Base-by-base conservation (phyloP, 2,888 invertebrate genomes). In the Dascillus cervinus region DNA sequence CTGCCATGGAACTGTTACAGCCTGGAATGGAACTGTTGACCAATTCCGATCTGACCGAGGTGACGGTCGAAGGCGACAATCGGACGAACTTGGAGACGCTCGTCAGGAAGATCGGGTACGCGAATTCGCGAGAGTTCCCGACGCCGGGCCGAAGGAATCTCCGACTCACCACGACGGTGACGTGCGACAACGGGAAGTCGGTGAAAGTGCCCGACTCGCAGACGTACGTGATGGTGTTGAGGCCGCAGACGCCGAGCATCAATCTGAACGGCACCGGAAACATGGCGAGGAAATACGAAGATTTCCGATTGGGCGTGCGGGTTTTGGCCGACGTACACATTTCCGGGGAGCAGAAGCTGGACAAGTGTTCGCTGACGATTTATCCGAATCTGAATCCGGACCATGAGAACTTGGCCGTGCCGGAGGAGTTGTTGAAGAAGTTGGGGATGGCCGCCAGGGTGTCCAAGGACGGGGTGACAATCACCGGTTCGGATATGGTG, bases 321-420 rank as follows among this genome's bases (percentile, higher is more conserved):
- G 86, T 96, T 27, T 83, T 96, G 67, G 84, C 89, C 2, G 89
- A 90, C 54, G 76, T 94, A 9, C 72, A 75, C 30, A 85, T 96
- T 28, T 71, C 73, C 3, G 79, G 71, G 73, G 71, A 73, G 30
- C 79, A 83, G 59, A 80, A 83, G 60, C 65, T 96, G 50, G 95
- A 96, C 64, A 88, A 90, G 30, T 97, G 97, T 66, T 85, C 86
- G 39, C 83, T 97, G 33, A 84, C 88, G 23, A 92, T 96, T 36
- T 90, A 92, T 64, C 96, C 96, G 15, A 89, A 91, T 4, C 69
- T 97, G 46, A 91, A 95, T 70, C 90, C 94, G 4, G 94, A 95
- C 66, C 90, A 94, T 64, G 97, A 97, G 65, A 87, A 85, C 47
- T 72, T 92, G 42, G 72, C 79, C 13, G 75, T 90, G 38, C 87